phyloP scores from a whole-genome alignment of 35 echinoderm and acorn worm species.

The Chiridota heheva region DNA sequence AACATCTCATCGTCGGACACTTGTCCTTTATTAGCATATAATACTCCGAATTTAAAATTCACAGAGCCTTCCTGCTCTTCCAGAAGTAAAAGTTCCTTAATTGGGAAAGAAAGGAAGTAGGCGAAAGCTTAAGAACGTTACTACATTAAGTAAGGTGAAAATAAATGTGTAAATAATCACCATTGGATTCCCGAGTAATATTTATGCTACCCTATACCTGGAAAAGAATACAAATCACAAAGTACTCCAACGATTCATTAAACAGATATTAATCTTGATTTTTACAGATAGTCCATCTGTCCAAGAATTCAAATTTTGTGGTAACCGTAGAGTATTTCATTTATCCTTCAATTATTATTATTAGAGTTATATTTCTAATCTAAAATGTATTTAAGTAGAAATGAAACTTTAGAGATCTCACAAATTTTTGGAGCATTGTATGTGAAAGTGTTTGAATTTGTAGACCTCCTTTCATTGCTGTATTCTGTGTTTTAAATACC shows the following conservation, averaged over 20 bases:
- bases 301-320: too few species aligned
- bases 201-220: too few species aligned
- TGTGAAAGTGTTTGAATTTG: too few species aligned
- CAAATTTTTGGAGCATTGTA: too few species aligned
- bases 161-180: background rate
- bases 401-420: too few species aligned
- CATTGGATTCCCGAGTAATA: background rate
- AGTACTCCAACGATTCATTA: background rate
- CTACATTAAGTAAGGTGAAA: background rate
- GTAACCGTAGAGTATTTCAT: too few species aligned
- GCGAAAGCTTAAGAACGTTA: background rate
- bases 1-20: slow-evolving; percentile 98
- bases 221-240: background rate
- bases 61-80: slow-evolving; percentile 98
- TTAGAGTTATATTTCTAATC: too few species aligned
- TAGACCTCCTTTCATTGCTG: too few species aligned
- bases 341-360: too few species aligned
- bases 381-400: too few species aligned
- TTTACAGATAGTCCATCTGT: too few species aligned
- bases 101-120: background rate
- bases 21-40: slow-evolving; percentile 80
- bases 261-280: background rate
- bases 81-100: slow-evolving; percentile 79
- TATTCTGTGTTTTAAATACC: too few species aligned
- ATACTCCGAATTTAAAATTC: slow-evolving; percentile 96